phyloP scores from a whole-genome alignment of 1,140 invertebrate species.

The Chelonus insularis region DNA sequence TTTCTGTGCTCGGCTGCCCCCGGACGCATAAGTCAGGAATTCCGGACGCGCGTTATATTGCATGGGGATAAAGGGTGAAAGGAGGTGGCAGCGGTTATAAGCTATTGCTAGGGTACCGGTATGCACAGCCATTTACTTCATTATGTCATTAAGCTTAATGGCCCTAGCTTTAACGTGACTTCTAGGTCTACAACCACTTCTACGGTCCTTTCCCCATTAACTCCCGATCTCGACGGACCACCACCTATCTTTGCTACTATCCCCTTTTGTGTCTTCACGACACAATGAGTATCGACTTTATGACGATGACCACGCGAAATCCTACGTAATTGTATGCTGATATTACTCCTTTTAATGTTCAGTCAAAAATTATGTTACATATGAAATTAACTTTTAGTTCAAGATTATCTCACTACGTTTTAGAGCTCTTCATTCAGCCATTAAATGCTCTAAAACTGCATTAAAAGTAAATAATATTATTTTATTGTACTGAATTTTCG shows the following conservation, averaged over 20 bases:
- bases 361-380: too few relatives aligned
- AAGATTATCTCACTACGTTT: too few relatives aligned
- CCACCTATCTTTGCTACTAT: conserved; percentile 5
- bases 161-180: conserved; percentile 57
- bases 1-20: too few relatives aligned
- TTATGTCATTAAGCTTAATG: conserved; percentile 64
- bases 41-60: conserved; percentile 60
- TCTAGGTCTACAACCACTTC: conserved; percentile 57
- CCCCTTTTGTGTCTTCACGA: conserved; percentile 14
- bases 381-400: too few relatives aligned
- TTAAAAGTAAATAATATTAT: too few relatives aligned
- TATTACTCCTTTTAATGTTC: too few relatives aligned
- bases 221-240: conserved; percentile 32
- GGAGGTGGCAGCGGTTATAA: conserved; percentile 48
- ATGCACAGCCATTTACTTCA: conserved; percentile 63
- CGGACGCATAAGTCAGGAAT: conserved; percentile 59
- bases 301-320: conserved; percentile 39
- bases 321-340: conserved; percentile 35
- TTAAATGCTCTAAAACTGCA: too few relatives aligned
- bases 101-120: conserved; percentile 51
- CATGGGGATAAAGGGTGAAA: conserved; percentile 16
- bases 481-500: too few relatives aligned
- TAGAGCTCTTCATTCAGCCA: too few relatives aligned
- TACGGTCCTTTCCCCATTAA: conserved; percentile 57
- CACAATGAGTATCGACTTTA: conserved; percentile 54